Evolutionary conservation across 2,888 invertebrate species (phyloP), one percentile per base, ranked within the genome.

Genomic region (Agrochola macilenta): DNA sequence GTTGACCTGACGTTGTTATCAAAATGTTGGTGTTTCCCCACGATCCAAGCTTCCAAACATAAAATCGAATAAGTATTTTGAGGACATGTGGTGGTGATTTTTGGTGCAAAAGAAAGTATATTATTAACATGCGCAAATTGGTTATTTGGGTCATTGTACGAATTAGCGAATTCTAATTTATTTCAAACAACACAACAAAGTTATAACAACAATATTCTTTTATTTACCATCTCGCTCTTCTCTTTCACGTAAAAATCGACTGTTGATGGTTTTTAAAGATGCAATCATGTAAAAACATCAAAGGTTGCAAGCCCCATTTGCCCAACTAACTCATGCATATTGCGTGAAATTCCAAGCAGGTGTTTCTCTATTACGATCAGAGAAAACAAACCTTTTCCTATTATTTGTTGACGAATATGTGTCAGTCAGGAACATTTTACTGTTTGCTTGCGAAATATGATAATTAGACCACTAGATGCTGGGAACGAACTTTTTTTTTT

Each of bases 391-490:
- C 26, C 60, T 65, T 76, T 72, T 49, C 30, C 2, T 74, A 78
- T 69, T 74, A 69, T 83, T 74, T 20, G n/a, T 61, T 83, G 23
- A 76, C 73, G 23, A 75, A 79, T 86, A 79, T 65, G 20, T 79
- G 52, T 57, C 68, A 84, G 49, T 14, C 49, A 65, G 70, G 8
- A 57, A 30, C 7, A 86, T 74, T 74, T 79, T 77, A 70, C 64
- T 91, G 87, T 94, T 93, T 93, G 90, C 87, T 85, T 87, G 91
- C 87, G 89, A 93, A 91, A 89, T 89, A 90, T 90, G 88, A 82
- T 90, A 91, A 92, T 92, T 88, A 89, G 84, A 85, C 83, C 81
- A 65, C 43, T 66, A 30, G 63, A 58, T 46, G 83, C 87, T 88
- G 87, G 74, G 89, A 89, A 89, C 84, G 83, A 87, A 90, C 86